Percentiles rank a stretch among this genome's conserved stretches.
These are phyloP conservation scores for Sturnira hondurensis DNA, from an alignment of 2,113 vertebrate species.

Conservation along the genomic window DNA sequence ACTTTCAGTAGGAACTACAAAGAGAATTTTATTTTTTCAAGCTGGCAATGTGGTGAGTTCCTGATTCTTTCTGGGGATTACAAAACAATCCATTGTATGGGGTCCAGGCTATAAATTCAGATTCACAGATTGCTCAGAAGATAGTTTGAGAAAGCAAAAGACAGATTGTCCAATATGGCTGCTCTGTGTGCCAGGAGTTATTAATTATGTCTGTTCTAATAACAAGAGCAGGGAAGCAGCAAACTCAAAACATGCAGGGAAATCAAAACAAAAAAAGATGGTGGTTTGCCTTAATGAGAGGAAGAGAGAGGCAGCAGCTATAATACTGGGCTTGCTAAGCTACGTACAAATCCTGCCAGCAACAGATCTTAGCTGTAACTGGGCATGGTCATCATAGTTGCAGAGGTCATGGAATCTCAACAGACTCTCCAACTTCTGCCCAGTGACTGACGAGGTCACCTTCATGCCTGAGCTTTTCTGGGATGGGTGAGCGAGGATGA, in stretches of 20 bases:
- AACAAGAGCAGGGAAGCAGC: constrained; percentile 75
- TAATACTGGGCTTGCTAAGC: not conserved
- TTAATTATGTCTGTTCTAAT: constrained; percentile 82
- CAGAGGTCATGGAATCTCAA: not conserved
- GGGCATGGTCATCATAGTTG: not conserved
- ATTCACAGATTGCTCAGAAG: constrained; percentile 71
- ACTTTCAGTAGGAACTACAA: constrained; percentile 52
- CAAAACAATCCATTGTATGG: constrained; percentile 63
- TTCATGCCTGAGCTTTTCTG: not conserved
- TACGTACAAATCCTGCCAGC: constrained; percentile 17
- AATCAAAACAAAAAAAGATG: constrained; percentile 78
- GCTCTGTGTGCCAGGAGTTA: constrained; percentile 78
- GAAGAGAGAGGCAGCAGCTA: constrained; percentile 46
- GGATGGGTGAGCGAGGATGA: not conserved
- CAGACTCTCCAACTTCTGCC: not conserved
- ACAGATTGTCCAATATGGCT: constrained; percentile 72
- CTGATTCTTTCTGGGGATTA: constrained; percentile 55
- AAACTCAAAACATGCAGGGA: constrained; percentile 79
- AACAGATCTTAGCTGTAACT: constrained; percentile 36
- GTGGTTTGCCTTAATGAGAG: constrained; percentile 52
- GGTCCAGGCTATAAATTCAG: constrained; percentile 77
- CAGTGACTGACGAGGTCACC: not conserved
- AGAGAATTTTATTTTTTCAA: constrained; percentile 65
- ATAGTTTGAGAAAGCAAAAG: constrained; percentile 77
- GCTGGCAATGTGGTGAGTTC: constrained; percentile 61